phyloP scores from a whole-genome alignment of 2,888 invertebrate species.

The Antitype chi region DNA sequence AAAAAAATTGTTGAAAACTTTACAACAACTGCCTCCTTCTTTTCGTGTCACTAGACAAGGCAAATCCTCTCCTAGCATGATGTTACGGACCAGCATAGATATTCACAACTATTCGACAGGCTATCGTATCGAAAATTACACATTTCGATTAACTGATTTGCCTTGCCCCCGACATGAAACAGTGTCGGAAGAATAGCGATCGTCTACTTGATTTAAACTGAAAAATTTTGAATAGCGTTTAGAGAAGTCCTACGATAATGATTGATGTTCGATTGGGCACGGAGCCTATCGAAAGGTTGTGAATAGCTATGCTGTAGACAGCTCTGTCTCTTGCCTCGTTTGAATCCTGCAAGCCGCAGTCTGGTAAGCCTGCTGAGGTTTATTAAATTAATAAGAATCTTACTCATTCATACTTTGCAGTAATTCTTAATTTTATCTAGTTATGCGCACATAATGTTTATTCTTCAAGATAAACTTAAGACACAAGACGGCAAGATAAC shows the following conservation, averaged over 20 bases:
- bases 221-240: too few relatives aligned
- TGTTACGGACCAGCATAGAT: too few relatives aligned
- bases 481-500: conserved; percentile 32
- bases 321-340: neutral
- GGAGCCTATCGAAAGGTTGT: too few relatives aligned
- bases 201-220: too few relatives aligned
- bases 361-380: neutral
- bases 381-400: conserved; percentile 11
- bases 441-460: conserved; percentile 34
- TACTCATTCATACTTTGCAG: conserved; percentile 20
- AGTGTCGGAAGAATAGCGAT: too few relatives aligned
- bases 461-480: conserved; percentile 50
- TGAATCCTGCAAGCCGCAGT: conserved; percentile 3
- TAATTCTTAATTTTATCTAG: conserved; percentile 40
- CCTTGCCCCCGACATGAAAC: too few relatives aligned
- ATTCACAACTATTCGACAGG: too few relatives aligned
- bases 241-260: too few relatives aligned
- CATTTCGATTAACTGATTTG: too few relatives aligned
- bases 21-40: neutral
- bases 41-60: neutral
- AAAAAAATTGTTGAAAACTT: neutral
- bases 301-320: too few relatives aligned
- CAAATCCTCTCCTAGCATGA: neutral
- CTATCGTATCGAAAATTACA: too few relatives aligned
- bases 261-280: too few relatives aligned